Evolutionary conservation across 1,140 invertebrate species (phyloP), one percentile per base, ranked within the genome.

Genomic region (Brachionus angularis): DNA sequence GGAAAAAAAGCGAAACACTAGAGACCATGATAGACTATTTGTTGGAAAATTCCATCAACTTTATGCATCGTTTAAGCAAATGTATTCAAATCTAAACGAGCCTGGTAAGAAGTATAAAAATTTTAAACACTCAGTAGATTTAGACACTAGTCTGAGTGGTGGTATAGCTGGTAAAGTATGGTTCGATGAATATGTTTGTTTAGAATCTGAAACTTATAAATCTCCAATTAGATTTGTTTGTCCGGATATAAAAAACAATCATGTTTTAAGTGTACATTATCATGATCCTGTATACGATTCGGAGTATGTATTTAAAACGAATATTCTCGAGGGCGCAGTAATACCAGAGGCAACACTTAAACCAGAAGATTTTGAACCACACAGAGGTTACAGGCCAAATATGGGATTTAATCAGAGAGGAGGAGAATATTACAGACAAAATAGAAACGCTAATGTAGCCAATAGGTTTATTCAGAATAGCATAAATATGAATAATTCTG

Each of bases 11-110:
- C 78, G 87, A 71, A 87, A 87, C 78, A 76, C 81, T 5, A 84
- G 86, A 47, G 91, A 91, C 14, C 86, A 88, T 76, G 90, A 92
- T 78, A 83, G 87, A 21, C 78, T 94, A 33, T 95, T 93, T 80
- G 85, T 94, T 31, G 33, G 25, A 23, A 49, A 33, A 23, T 10
- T 14, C 23, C 42, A 67, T 21, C 27, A 46, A 50, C 29, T 67
- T 23, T 67, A 67, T 27, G n/a, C 12, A 3, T 67, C 47, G 23
- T 50, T 67, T 36, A 33, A 14, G 18, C 31, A 33, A 14, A 46
- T 67, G 27, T 67, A 67, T 18, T 1, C 10, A 2, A 25, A 67
- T 10, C 3, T 14, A 8, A 23, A n/a, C 2, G 14, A 3, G 12
- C 14, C 1, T 12, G 18, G 16, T 8, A 58, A 58, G 39, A 67